Evolutionary conservation across 1,140 invertebrate genomes (phyloP).

Genomic region (Panonychus citri): DNA sequence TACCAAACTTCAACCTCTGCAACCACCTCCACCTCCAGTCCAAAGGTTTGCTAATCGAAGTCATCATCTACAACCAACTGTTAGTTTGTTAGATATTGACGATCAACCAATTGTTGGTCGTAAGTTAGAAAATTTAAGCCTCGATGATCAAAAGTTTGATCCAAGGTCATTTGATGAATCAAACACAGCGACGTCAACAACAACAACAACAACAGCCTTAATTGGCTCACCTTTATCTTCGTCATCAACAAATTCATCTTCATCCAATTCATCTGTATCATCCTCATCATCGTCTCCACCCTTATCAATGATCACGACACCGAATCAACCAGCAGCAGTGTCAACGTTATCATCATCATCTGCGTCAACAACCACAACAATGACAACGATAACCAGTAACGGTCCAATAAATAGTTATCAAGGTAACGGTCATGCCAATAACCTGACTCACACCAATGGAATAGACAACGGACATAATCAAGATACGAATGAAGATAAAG

Average conservation of each 20-base stretch:
- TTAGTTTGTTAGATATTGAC: slow-evolving; percentile 11
- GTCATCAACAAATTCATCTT: not conserved
- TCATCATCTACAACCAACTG: slow-evolving; percentile 12
- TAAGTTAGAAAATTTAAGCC: slow-evolving; percentile 50
- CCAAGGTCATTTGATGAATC: slow-evolving; percentile 40
- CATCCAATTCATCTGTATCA: not conserved
- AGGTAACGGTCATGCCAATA: too few species aligned
- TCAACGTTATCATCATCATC: not conserved
- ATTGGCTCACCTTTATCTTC: not conserved
- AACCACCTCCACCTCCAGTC: slow-evolving; percentile 13
- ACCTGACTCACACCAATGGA: not conserved
- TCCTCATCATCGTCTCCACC: not conserved
- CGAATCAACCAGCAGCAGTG: not conserved
- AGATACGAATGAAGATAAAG: slow-evolving; percentile 14
- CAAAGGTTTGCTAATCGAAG: slow-evolving; percentile 3
- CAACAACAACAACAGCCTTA: not conserved
- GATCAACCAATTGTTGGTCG: slow-evolving; percentile 38
- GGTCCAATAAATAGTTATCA: not conserved
- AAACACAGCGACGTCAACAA: not conserved
- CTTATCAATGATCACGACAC: not conserved
- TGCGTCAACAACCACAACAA: not conserved
- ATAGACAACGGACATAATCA: not conserved
- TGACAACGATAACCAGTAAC: not conserved
- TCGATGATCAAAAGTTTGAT: slow-evolving; percentile 51
- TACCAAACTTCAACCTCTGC: slow-evolving; percentile 14